phyloP scores from a whole-genome alignment of 2,888 invertebrate species.

The Drosophila demipolita region DNA sequence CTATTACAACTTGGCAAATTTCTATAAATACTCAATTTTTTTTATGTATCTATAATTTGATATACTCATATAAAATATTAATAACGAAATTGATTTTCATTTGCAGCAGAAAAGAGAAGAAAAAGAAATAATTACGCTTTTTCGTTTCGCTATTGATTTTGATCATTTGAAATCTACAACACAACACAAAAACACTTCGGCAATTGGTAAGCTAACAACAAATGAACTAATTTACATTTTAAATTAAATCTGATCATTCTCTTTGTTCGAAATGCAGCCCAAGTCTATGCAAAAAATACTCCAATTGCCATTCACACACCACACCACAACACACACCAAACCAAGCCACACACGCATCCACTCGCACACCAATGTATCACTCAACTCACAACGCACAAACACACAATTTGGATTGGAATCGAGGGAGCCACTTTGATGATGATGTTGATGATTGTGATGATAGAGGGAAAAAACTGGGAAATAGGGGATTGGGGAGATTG shows the following conservation, averaged over 20 bases:
- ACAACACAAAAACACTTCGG: slow-evolving; percentile 29
- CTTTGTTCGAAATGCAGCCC: slow-evolving; percentile 45
- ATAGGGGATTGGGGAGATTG: neutral
- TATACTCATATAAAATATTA: slow-evolving; percentile 26
- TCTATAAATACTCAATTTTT: neutral
- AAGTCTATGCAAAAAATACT: slow-evolving; percentile 54
- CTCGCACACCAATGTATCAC: slow-evolving; percentile 50
- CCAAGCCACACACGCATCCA: slow-evolving; percentile 15
- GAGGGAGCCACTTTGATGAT: slow-evolving; percentile 12
- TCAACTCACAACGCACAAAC: slow-evolving; percentile 31
- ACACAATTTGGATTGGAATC: slow-evolving; percentile 17
- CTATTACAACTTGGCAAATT: slow-evolving; percentile 9
- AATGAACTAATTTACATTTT: neutral
- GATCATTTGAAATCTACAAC: slow-evolving; percentile 54
- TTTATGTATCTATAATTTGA: slow-evolving; percentile 3
- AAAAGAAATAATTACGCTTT: slow-evolving; percentile 73
- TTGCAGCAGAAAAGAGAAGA: slow-evolving; percentile 80
- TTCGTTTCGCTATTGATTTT: slow-evolving; percentile 68
- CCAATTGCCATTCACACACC: slow-evolving; percentile 44
- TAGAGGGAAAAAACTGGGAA: slow-evolving; percentile 1
- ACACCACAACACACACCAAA: slow-evolving; percentile 14
- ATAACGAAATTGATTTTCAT: slow-evolving; percentile 52
- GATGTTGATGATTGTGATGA: slow-evolving; percentile 9
- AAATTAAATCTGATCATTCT: slow-evolving; percentile 16
- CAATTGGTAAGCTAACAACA: slow-evolving; percentile 11